These are phyloP conservation scores for Phyto melanocephala DNA, from an alignment of 2,888 invertebrate species.

Conservation along the genomic window DNA sequence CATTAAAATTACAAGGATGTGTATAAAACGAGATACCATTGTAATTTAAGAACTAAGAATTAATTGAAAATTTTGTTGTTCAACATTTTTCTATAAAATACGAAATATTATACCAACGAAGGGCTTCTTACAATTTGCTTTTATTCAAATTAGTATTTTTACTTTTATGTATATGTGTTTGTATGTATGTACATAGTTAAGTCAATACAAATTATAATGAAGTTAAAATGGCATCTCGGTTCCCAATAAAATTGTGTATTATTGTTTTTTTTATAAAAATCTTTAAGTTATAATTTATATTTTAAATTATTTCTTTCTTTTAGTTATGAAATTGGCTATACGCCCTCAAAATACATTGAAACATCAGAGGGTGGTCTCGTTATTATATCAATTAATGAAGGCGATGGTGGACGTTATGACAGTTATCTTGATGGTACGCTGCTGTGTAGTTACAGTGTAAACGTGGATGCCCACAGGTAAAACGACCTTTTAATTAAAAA, in stretches of 20 bases:
- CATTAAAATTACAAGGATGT: too few species aligned
- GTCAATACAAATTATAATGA: too few species aligned
- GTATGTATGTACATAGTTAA: too few species aligned
- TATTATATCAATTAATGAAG: conserved; percentile 92
- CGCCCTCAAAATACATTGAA: conserved; percentile 95
- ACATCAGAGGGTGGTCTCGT: conserved; percentile 95
- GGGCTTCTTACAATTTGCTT: too few species aligned
- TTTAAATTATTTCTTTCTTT: conserved; percentile 17
- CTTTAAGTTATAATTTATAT: neutral
- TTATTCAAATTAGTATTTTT: too few species aligned
- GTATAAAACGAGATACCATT: too few species aligned
- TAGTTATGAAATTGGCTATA: conserved; percentile 80
- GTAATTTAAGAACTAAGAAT: too few species aligned
- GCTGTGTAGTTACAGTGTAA: conserved; percentile 93
- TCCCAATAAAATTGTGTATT: neutral
- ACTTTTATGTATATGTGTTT: too few species aligned
- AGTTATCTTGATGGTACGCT: conserved; percentile 93
- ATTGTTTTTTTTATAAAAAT: neutral
- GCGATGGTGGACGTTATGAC: conserved; percentile 93
- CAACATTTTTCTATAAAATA: too few species aligned
- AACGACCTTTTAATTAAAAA: conserved; percentile 46
- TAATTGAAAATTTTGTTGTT: too few species aligned
- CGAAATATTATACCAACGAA: too few species aligned
- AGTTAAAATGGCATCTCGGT: too few species aligned
- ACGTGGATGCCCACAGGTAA: conserved; percentile 92